Evolutionary conservation across 1,140 invertebrate species (phyloP).

Genomic region (Bilobella aurantiaca): DNA sequence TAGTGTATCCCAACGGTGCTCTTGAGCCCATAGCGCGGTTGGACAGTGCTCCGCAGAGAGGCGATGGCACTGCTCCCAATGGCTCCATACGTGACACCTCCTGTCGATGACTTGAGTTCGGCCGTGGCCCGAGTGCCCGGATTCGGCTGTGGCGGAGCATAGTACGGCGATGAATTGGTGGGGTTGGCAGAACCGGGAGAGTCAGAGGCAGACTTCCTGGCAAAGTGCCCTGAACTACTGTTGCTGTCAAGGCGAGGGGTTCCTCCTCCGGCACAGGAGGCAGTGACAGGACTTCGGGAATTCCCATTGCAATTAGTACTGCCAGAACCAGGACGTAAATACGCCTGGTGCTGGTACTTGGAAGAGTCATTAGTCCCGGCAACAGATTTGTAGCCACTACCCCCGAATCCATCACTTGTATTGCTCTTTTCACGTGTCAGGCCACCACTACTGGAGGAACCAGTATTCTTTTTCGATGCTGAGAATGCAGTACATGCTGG

Average conservation of each 20-base stretch:
- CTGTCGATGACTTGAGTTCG: conserved; percentile 5
- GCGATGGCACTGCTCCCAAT: neutral
- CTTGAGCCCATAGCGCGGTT: conserved; percentile 1
- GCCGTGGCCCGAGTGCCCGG: neutral
- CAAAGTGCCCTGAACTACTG: neutral
- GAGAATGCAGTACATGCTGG: neutral
- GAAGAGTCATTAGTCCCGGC: neutral
- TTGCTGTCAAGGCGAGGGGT: too few relatives aligned
- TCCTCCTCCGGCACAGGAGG: too few relatives aligned
- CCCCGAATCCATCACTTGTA: neutral
- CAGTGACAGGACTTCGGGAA: neutral
- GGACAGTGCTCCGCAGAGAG: neutral
- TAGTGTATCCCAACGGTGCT: neutral
- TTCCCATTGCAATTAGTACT: neutral
- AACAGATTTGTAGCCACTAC: neutral
- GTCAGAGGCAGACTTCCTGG: neutral
- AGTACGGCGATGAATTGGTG: too few relatives aligned
- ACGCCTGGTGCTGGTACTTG: neutral
- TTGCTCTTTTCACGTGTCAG: neutral
- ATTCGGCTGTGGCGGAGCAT: conserved; percentile 2
- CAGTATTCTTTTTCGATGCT: neutral
- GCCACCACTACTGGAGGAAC: neutral
- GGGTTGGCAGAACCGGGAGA: too few relatives aligned
- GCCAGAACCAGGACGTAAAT: neutral
- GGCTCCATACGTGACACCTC: neutral